phyloP scores from a whole-genome alignment of 2,888 invertebrate species.

The Strigamia transsilvanica region DNA sequence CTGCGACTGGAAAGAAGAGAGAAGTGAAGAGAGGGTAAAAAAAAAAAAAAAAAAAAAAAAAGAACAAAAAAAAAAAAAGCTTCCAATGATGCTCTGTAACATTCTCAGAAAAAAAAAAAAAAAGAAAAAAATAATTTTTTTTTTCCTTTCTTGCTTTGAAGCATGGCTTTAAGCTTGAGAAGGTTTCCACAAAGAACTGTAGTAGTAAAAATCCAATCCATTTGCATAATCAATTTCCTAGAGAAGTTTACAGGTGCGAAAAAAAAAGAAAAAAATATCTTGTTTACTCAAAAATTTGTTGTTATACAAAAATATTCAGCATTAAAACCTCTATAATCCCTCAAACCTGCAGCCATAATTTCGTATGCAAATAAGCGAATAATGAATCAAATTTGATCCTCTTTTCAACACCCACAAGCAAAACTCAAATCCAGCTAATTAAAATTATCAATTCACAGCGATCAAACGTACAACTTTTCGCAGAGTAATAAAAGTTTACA shows the following conservation, averaged over 20 bases:
- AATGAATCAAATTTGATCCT: conserved; percentile 35
- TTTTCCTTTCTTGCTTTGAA: background rate
- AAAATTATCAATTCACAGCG: conserved; percentile 7
- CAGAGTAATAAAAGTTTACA: background rate
- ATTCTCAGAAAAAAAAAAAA: background rate
- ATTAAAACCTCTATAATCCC: conserved; percentile 4
- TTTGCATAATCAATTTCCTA: conserved; percentile 35
- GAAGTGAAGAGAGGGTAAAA: background rate
- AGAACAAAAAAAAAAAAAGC: background rate
- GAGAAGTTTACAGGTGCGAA: conserved; percentile 23
- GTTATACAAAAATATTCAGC: conserved; percentile 11
- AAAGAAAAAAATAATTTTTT: no score
- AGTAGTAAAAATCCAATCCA: conserved; percentile 38
- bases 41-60: background rate
- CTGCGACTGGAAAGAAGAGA: background rate
- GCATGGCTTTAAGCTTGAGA: conserved; percentile 35
- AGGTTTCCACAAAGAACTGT: background rate
- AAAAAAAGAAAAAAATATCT: background rate
- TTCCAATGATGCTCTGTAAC: conserved; percentile 21
- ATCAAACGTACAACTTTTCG: background rate
- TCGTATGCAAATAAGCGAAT: conserved; percentile 1
- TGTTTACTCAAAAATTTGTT: conserved; percentile 35
- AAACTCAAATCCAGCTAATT: background rate
- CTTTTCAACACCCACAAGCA: conserved; percentile 1
- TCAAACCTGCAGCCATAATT: conserved; percentile 14